Base-by-base conservation (phyloP, 2,888 invertebrate genomes). In the Melinaea marsaeus region DNA sequence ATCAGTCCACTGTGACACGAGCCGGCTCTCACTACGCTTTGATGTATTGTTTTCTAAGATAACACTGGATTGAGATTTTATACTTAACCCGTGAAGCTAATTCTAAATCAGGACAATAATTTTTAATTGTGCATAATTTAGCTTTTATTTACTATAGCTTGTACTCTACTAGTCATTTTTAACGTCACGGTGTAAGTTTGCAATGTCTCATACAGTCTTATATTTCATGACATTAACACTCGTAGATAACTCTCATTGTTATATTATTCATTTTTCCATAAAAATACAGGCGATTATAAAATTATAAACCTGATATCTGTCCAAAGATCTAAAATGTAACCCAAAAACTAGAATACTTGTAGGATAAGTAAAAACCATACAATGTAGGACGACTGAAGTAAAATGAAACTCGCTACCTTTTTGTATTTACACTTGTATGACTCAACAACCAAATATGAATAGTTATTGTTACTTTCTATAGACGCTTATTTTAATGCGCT, bases 121-220 rank as follows among this genome's bases (percentile, higher is more conserved):
- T 51, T 51, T 22, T n/a, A 32, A 22, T 22, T 51, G 32, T 22
- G 22, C 51, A 51, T 11, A 51, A 32, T 51, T 6, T 51, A 51
- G 32, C 7, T 51, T 51, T 51, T 13, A 3, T n/a, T 51, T 13
- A 32, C 32, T 51, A 51, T 7, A 22, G 22, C 22, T 11, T 64
- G 58, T 60, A 58, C 45, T 35, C 60, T 66, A 74, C 71, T 75
- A 75, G 75, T 73, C 77, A 75, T 71, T 75, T 71, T 73, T 74
- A 75, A 67, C 70, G 71, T 70, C 61, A 65, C 72, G 57, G 58
- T 64, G 45, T 61, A 60, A 60, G 32, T 55, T 32, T 55, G 58
- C 57, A 59, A n/a, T 42, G 34, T 61, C 33, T 48, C 47, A 34
- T 7, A n/a, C n/a, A n/a, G 5, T 51, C 11, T 51, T 22, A 22